Evolutionary conservation across 2,888 invertebrate species (phyloP).

Genomic region (Hypomecis punctinalis): DNA sequence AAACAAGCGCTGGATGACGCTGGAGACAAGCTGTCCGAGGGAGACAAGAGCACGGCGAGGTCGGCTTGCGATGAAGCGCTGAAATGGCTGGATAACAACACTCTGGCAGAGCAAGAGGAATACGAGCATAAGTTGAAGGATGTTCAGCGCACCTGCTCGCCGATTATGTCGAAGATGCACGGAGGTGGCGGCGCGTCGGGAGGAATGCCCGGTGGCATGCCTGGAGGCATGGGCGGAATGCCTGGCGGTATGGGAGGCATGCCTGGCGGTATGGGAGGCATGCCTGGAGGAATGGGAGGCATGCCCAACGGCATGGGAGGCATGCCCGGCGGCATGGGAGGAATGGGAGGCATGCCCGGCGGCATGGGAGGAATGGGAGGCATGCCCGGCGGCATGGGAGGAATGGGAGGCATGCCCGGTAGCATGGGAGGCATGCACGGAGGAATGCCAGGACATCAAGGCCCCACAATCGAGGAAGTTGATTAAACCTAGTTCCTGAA

Average conservation of each 20-base stretch:
- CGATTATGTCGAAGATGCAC: slow-evolving; percentile 18
- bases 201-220: slow-evolving; percentile 10
- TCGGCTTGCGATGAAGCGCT: slow-evolving; percentile 16
- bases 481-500: neutral
- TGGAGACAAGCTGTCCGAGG: slow-evolving; percentile 12
- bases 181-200: neutral
- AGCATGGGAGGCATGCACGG: slow-evolving; percentile 3
- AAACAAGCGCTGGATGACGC: slow-evolving; percentile 18
- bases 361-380: slow-evolving; percentile 5
- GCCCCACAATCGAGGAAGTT: slow-evolving; percentile 14
- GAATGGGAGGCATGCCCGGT: slow-evolving; percentile 2
- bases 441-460: slow-evolving; percentile 6
- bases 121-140: slow-evolving; percentile 18
- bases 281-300: slow-evolving; percentile 11
- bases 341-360: slow-evolving; percentile 9
- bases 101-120: slow-evolving; percentile 14
- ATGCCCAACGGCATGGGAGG: slow-evolving; percentile 10
- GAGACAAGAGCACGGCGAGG: slow-evolving; percentile 2
- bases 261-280: slow-evolving; percentile 11
- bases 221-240: slow-evolving; percentile 10
- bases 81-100: slow-evolving; percentile 16
- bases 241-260: slow-evolving; percentile 13
- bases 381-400: slow-evolving; percentile 1
- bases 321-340: slow-evolving; percentile 13
- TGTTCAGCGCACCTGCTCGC: slow-evolving; percentile 9